phyloP scores from a whole-genome alignment of 2,113 vertebrate genomes.

The Odocoileus virginianus region DNA sequence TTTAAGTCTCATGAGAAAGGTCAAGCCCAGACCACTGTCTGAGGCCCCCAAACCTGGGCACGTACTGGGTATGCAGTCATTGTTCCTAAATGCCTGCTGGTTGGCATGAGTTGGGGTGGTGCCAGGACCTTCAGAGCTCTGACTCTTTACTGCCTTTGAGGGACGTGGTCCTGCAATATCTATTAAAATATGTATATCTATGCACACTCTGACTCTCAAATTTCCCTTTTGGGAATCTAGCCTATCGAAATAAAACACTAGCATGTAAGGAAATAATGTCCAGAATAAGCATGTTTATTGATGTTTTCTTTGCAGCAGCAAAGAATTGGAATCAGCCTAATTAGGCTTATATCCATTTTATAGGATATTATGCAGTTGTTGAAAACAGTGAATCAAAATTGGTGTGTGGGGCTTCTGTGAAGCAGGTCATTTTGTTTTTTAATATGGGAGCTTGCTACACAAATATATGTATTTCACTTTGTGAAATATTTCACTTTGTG shows the following conservation, averaged over 20 bases:
- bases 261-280: neutral
- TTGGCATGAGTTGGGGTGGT: fast-evolving
- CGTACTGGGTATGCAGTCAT: too few species aligned
- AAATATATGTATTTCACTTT: neutral
- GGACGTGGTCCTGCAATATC: neutral
- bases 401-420: neutral
- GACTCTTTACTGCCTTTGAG: neutral
- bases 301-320: neutral
- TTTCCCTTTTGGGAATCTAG: neutral
- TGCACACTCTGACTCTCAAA: neutral
- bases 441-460: neutral
- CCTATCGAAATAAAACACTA: neutral
- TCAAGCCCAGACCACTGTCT: neutral
- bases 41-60: neutral
- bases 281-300: neutral
- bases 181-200: neutral
- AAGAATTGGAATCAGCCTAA: neutral
- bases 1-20: neutral
- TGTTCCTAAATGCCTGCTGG: neutral
- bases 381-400: neutral
- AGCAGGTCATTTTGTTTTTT: neutral
- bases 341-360: neutral
- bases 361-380: neutral
- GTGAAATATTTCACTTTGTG: neutral
- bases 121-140: neutral